Evolutionary conservation across 2,113 vertebrate genomes (phyloP), one percentile per base, ranked within the genome.

Genomic region (Ceyx cyanopectus): DNA sequence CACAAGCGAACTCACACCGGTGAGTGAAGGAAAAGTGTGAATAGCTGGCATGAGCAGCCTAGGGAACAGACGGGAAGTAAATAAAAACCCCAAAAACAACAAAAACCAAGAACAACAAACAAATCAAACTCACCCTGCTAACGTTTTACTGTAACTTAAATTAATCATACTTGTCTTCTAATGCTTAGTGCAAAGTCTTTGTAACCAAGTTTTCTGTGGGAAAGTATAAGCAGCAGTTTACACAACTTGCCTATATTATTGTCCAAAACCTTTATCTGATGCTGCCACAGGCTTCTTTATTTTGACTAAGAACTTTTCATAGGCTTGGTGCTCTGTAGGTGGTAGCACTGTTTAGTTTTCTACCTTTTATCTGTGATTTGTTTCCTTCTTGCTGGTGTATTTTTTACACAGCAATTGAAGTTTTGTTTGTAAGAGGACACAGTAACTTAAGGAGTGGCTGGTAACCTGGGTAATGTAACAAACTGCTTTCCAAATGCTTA

Each of bases 1-100:
- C 99, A 99, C 93, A 99, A 99, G 93, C 98, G 99, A 87, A 99
- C 99, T 66, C 99, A 99, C 90, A 99, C 99, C 5, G 99, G 99
- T 99, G 95, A 97, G 97, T 30, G 12, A n/a, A 40, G 75, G 20
- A 17, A 45, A 27, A 8, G 6, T 26, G 26, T 22, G 13, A 54
- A 8, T 29, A n/a, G 12, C 24, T 19, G 24, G 23, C 5, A 0
- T 29, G 9, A 60, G n/a, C 23, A 12, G 4, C 21, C 41, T 45
- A 8, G 14, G 16, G 30, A 81, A 15, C 4, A 21, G 3, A 1
- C 32, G 20, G 0, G 0, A 43, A 70, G 16, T 13, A 69, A 29
- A 34, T 37, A 10, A 63, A 51, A 50, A 10, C 22, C 6, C 3
- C 12, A 7, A 34, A 65, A 4, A 5, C 10, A n/a, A 5, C 45